Evolutionary conservation across 2,113 vertebrate species (phyloP), one percentile per base, ranked within the genome.

Genomic region (Misgurnus mizolepis): DNA sequence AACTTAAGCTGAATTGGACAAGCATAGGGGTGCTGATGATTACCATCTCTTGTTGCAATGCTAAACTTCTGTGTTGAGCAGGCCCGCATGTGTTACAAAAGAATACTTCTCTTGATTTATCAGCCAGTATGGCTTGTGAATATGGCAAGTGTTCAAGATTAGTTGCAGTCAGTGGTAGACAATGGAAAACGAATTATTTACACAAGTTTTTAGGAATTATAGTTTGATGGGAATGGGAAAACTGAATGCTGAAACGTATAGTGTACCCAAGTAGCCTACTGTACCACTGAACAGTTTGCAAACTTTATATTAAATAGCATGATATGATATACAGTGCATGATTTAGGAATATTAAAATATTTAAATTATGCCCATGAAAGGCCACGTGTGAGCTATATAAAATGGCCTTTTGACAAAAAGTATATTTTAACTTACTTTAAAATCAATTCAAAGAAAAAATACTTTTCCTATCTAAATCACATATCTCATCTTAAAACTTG

Each of bases 31-130:
- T 65, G 85, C 80, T 90, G 80, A 27, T 84, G 87, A 86, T 86
- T 53, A 22, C 22, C 73, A 88, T 88, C 88, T 71, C 73, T 40
- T 84, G 65, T 83, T 85, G 76, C 82, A 88, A 87, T 89, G 86
- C 89, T 83, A 71, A 22, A 78, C 88, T 78, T 87, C 71, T 88
- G 85, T 90, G 75, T 90, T 85, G 71, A 80, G 75, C 85, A 71
- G 67, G 77, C 88, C 87, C 64, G 47, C 86, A 89, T 87, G 83
- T 80, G 84, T 84, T 43, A 77, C 50, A 60, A 83, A 53, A 81
- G 76, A 73, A 70, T 81, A 27, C 66, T 71, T 62, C 74, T 66
- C 55, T 72, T 60, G 41, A 76, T 83, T 86, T 87, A 89, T 90
- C 88, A 64, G 62, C 69, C 68, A 7, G 41, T 69, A 80, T 65